Evolutionary conservation across 2,888 invertebrate genomes (phyloP).

Genomic region (Andrena bucephala): DNA sequence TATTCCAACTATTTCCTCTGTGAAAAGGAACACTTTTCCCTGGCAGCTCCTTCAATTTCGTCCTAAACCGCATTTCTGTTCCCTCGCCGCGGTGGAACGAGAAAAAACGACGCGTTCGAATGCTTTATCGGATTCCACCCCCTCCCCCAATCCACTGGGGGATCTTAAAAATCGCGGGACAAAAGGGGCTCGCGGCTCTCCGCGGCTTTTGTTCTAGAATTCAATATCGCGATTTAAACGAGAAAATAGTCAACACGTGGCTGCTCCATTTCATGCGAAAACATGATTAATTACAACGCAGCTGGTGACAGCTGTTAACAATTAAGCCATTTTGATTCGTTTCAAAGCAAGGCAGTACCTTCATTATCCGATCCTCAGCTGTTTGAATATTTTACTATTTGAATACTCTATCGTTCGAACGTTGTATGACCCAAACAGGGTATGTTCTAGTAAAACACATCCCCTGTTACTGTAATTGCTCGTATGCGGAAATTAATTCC

Average conservation of each 20-base stretch:
- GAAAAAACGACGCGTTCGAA: constrained; percentile 21
- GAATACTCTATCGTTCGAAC: too few species aligned
- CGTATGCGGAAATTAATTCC: too few species aligned
- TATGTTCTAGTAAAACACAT: too few species aligned
- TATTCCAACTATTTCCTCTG: neutral
- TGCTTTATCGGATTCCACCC: constrained; percentile 29
- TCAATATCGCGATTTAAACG: neutral
- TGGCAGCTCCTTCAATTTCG: constrained; percentile 38
- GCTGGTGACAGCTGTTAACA: too few species aligned
- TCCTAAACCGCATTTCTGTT: constrained; percentile 43
- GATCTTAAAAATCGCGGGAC: constrained; percentile 37
- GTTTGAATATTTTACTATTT: too few species aligned
- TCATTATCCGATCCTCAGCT: too few species aligned
- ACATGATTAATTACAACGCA: neutral
- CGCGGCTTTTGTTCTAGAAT: neutral
- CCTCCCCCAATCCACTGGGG: neutral
- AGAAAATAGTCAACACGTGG: constrained; percentile 13
- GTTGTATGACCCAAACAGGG: too few species aligned
- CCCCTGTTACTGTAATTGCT: too few species aligned
- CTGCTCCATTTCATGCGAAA: constrained; percentile 5
- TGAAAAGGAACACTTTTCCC: constrained; percentile 17
- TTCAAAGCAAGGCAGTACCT: too few species aligned
- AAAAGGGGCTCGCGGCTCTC: neutral
- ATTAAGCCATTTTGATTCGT: too few species aligned
- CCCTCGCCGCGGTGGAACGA: constrained; percentile 29